Percentiles rank a stretch among this genome's conserved stretches.
Evolutionary conservation across 2,797 vertebrate genomes (phyloP).

Genomic region (Karalla daura): DNA sequence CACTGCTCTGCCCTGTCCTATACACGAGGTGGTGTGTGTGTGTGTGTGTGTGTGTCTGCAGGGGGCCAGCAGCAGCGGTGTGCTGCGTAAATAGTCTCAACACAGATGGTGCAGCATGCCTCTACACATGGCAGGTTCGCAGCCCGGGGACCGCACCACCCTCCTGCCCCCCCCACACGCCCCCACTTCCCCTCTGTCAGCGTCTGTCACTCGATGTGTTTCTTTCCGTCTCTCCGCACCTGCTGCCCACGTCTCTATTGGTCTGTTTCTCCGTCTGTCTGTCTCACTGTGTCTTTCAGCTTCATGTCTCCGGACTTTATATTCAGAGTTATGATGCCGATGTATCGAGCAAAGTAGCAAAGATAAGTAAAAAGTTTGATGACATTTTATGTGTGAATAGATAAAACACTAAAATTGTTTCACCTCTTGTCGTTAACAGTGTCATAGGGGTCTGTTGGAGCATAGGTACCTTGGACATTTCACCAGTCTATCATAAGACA

Average conservation of each 20-base stretch:
- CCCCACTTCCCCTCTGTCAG: conserved; percentile 27
- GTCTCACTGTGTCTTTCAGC: background rate
- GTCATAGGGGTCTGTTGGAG: too few relatives aligned
- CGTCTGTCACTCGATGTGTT: conserved; percentile 46
- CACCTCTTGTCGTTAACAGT: too few relatives aligned
- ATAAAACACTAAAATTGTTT: too few relatives aligned
- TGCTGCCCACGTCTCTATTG: conserved; percentile 28
- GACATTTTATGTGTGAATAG: too few relatives aligned
- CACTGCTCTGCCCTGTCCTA: conserved; percentile 34
- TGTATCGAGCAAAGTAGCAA: too few relatives aligned
- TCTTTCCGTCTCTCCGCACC: conserved; percentile 44
- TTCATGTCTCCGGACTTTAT: background rate
- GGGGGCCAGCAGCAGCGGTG: conserved; percentile 50
- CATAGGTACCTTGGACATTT: too few relatives aligned
- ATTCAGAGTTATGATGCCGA: too few relatives aligned
- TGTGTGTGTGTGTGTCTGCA: conserved; percentile 42
- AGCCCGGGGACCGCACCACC: conserved; percentile 46
- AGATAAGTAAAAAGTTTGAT: too few relatives aligned
- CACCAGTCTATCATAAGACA: too few relatives aligned
- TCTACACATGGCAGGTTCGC: conserved; percentile 62
- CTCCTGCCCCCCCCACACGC: conserved; percentile 23
- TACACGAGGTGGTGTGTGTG: conserved; percentile 42
- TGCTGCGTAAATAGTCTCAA: conserved; percentile 68
- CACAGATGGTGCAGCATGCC: conserved; percentile 69
- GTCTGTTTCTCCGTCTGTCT: conserved; percentile 11